Conservation (phyloP, 2,888 invertebrate species). For the Apodemia duryi region DNA sequence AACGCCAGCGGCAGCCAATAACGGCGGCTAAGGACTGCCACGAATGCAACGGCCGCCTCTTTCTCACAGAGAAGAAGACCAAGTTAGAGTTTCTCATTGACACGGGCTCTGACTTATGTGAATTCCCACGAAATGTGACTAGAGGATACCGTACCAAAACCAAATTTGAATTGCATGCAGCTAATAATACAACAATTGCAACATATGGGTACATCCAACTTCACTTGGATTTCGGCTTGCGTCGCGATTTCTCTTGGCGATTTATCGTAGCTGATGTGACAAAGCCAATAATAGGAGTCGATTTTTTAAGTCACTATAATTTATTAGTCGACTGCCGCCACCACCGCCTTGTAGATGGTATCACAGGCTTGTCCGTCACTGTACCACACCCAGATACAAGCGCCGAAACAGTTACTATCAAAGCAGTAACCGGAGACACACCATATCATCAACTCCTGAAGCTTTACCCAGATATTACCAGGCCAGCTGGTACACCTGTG, state of each 20-base stretch:
- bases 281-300: constrained; percentile 40
- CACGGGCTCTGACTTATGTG: constrained; percentile 25
- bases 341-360: constrained; percentile 28
- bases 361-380: constrained; percentile 22
- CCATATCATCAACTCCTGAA: not conserved
- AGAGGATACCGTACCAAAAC: not conserved
- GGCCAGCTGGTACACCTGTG: constrained; percentile 1
- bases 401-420: not conserved
- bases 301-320: constrained; percentile 41
- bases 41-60: constrained; percentile 21
- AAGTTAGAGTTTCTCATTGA: constrained; percentile 24
- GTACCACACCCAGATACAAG: not conserved
- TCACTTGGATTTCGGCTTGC: constrained; percentile 3
- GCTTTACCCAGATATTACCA: not conserved
- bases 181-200: constrained; percentile 16
- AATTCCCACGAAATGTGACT: constrained; percentile 9
- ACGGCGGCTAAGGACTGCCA: constrained; percentile 24
- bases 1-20: constrained; percentile 22
- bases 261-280: constrained; percentile 16
- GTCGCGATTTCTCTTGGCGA: constrained; percentile 16
- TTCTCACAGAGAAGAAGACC: constrained; percentile 25
- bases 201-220: constrained; percentile 19
- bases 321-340: constrained; percentile 37
- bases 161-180: constrained; percentile 11
- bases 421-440: not conserved